Percentiles rank a stretch among this genome's conserved stretches.
These are phyloP conservation scores for Channa striata DNA, from an alignment of 2,797 vertebrate species.

Conservation along the genomic window DNA sequence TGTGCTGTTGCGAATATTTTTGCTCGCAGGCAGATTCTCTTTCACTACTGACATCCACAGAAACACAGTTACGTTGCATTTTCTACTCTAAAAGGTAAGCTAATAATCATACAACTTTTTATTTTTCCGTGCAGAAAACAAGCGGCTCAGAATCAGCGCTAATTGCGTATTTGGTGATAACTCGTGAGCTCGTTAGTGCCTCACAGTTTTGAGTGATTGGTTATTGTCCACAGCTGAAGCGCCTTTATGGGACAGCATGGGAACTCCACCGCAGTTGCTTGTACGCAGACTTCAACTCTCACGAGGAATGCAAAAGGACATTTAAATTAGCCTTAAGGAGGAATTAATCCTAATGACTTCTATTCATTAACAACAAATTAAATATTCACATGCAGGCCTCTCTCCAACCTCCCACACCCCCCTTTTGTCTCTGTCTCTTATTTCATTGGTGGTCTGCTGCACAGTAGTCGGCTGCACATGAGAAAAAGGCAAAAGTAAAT, in stretches of 20 bases:
- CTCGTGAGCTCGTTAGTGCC: constrained; percentile 34
- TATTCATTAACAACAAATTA: constrained; percentile 74
- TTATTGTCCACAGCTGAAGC: constrained; percentile 57
- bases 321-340: constrained; percentile 61
- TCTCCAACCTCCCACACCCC: neutral
- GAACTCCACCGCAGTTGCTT: constrained; percentile 40
- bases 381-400: constrained; percentile 65
- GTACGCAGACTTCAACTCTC: constrained; percentile 29
- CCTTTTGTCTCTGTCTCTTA: constrained; percentile 25
- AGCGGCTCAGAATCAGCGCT: constrained; percentile 22
- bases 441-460: constrained; percentile 49
- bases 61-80: constrained; percentile 13
- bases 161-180: constrained; percentile 37
- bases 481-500: constrained; percentile 41
- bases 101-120: constrained; percentile 3
- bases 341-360: constrained; percentile 73
- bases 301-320: constrained; percentile 51
- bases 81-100: constrained; percentile 27
- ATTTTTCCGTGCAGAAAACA: constrained; percentile 38
- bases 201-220: constrained; percentile 48
- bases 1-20: constrained; percentile 43
- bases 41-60: constrained; percentile 12
- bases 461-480: constrained; percentile 20
- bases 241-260: constrained; percentile 40
- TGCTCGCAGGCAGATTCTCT: constrained; percentile 33